phyloP scores from a whole-genome alignment of 2,797 vertebrate genomes.

The Darevskia mixta region DNA sequence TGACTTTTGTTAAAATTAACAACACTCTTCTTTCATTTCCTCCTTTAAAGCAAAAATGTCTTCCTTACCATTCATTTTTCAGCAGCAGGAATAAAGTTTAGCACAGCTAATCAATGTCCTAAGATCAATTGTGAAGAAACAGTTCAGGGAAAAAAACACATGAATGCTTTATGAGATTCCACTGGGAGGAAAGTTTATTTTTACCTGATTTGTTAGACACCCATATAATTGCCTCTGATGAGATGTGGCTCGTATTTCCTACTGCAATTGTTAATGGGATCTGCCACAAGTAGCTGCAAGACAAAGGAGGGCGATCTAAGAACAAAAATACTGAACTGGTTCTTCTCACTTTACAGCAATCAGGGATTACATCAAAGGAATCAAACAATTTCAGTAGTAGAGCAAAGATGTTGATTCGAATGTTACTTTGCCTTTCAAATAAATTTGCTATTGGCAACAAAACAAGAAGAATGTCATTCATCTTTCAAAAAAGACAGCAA shows the following conservation, averaged over 20 bases:
- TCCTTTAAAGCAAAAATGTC: conserved; percentile 43
- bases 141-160: conserved; percentile 71
- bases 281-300: conserved; percentile 94
- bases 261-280: conserved; percentile 93
- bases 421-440: conserved; percentile 67
- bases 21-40: conserved; percentile 37
- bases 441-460: conserved; percentile 64
- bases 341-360: conserved; percentile 73
- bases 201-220: conserved; percentile 97
- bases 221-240: conserved; percentile 93
- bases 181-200: conserved; percentile 76
- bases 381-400: conserved; percentile 68
- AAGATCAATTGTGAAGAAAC: conserved; percentile 71
- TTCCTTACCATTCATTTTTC: conserved; percentile 59
- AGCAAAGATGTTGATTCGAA: conserved; percentile 66
- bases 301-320: conserved; percentile 79
- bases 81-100: conserved; percentile 63
- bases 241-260: conserved; percentile 90
- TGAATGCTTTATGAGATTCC: conserved; percentile 72
- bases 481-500: conserved; percentile 9
- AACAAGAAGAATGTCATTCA: conserved; percentile 61
- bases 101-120: conserved; percentile 71
- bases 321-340: conserved; percentile 74
- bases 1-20: conserved; percentile 51
- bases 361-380: conserved; percentile 70